Evolutionary conservation across 2,113 vertebrate species (phyloP).

Genomic region (Numenius arquata): DNA sequence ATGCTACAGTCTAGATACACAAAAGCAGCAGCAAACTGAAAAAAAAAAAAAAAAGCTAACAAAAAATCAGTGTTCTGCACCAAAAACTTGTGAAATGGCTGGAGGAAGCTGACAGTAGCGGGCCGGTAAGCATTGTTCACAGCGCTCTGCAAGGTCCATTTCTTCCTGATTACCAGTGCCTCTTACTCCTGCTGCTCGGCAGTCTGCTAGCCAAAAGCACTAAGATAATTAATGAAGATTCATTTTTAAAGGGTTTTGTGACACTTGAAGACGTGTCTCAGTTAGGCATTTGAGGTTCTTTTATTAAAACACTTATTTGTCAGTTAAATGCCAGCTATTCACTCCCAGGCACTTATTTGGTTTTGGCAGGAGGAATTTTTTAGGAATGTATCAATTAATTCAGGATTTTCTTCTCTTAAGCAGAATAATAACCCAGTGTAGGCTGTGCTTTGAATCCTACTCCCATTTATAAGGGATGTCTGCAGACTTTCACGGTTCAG

Average conservation of each 20-base stretch:
- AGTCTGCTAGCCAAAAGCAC: not conserved
- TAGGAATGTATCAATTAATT: not conserved
- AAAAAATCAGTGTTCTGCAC: not conserved
- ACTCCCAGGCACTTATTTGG: not conserved
- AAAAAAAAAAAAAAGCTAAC: not conserved
- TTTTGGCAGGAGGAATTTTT: not conserved
- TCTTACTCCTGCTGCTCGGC: not conserved
- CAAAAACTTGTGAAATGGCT: not conserved
- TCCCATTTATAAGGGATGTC: not conserved
- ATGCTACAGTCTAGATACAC: not conserved
- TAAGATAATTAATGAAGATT: not conserved
- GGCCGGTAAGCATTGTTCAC: not conserved
- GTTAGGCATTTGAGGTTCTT: not conserved
- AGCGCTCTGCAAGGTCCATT: not conserved
- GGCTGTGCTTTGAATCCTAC: not conserved
- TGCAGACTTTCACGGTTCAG: not conserved
- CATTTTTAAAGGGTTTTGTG: not conserved
- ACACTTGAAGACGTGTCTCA: not conserved
- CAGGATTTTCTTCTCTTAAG: not conserved
- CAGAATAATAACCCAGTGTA: not conserved
- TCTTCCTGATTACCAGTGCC: not conserved
- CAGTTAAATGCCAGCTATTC: not conserved
- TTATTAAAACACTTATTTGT: not conserved
- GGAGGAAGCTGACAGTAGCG: not conserved
- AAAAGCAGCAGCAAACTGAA: not conserved